Evolutionary conservation across 2,888 invertebrate genomes (phyloP).

Genomic region (Serripes groenlandicus): DNA sequence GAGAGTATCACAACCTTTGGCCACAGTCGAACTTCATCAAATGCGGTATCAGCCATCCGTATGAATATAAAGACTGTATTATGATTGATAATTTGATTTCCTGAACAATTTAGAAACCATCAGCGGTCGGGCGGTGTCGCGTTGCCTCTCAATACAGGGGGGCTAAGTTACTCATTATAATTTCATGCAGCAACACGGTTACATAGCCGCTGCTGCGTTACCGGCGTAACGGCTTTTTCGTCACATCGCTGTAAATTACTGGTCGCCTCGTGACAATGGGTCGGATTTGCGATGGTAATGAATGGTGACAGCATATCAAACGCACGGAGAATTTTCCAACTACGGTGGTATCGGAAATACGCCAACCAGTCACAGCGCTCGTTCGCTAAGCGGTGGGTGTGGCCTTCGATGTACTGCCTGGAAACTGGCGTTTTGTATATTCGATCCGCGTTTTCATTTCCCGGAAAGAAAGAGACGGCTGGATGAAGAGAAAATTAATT

Average conservation of each 20-base stretch:
- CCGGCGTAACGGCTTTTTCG: slow-evolving; percentile 43
- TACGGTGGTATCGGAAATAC: neutral
- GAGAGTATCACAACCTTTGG: slow-evolving; percentile 20
- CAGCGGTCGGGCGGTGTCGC: slow-evolving; percentile 32
- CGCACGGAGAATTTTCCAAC: neutral
- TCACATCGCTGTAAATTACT: slow-evolving; percentile 65
- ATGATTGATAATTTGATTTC: slow-evolving; percentile 71
- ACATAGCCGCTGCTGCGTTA: slow-evolving; percentile 7
- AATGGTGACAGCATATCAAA: slow-evolving; percentile 36
- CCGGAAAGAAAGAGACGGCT: slow-evolving; percentile 6
- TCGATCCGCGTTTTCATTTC: neutral
- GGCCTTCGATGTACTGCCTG: neutral
- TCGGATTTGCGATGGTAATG: slow-evolving; percentile 52
- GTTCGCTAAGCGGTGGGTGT: slow-evolving; percentile 16
- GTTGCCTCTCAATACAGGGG: slow-evolving; percentile 1
- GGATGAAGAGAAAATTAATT: slow-evolving; percentile 15
- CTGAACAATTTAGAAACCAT: slow-evolving; percentile 65
- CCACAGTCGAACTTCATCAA: slow-evolving; percentile 20
- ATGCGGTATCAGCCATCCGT: slow-evolving; percentile 19
- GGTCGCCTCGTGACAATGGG: slow-evolving; percentile 57
- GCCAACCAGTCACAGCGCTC: neutral
- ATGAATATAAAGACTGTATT: slow-evolving; percentile 53
- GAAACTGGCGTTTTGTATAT: neutral
- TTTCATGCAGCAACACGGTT: slow-evolving; percentile 50
- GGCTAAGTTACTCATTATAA: slow-evolving; percentile 50